Conservation (phyloP, 2,113 vertebrate genomes). For the Phrynosoma platyrhinos region DNA sequence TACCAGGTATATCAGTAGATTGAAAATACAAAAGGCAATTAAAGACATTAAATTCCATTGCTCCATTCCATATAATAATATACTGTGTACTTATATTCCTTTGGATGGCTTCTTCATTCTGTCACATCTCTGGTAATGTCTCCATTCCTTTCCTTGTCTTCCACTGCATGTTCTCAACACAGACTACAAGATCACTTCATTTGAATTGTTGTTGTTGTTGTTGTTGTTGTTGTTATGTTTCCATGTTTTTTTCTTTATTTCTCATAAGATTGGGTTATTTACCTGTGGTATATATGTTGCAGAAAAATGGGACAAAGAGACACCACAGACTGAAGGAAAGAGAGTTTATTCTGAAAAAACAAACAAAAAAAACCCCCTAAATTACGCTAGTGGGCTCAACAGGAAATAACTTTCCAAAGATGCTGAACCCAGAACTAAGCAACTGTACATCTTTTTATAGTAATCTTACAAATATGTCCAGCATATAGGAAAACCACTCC, state of each 20-base stretch:
- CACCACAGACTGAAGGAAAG: too few relatives aligned
- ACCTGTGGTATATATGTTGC: not conserved
- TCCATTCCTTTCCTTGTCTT: not conserved
- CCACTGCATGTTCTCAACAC: too few relatives aligned
- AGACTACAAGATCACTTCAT: not conserved
- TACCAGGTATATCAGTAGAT: slow-evolving; percentile 8
- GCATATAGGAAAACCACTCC: too few relatives aligned
- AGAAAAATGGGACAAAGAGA: not conserved
- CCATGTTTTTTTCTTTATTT: not conserved
- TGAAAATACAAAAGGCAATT: slow-evolving; percentile 18
- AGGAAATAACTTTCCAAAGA: too few relatives aligned
- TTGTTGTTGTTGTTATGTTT: not conserved
- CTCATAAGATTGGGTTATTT: not conserved
- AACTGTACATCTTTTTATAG: too few relatives aligned
- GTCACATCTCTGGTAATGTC: not conserved
- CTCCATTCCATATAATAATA: slow-evolving; percentile 24
- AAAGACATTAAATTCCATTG: slow-evolving; percentile 28
- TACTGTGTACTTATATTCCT: slow-evolving; percentile 9
- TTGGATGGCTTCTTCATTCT: not conserved
- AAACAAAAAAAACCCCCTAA: too few relatives aligned
- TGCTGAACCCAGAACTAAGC: too few relatives aligned
- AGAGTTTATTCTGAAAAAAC: too few relatives aligned
- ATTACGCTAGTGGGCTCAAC: not conserved
- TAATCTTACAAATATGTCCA: too few relatives aligned
- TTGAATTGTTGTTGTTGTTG: not conserved